phyloP scores from a whole-genome alignment of 2,113 vertebrate genomes.

The Verasper variegatus region DNA sequence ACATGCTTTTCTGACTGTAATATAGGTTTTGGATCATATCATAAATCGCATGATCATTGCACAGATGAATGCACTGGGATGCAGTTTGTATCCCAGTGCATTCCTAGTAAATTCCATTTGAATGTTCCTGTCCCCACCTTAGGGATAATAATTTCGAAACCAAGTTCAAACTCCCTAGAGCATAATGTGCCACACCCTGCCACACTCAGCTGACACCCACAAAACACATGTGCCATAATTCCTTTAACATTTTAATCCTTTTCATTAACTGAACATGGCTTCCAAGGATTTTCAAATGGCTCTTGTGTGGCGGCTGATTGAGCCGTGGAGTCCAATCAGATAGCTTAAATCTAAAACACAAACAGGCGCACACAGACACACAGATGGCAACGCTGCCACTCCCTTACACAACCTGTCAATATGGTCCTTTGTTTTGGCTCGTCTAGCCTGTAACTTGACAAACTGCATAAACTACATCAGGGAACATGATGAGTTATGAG shows the following conservation, averaged over 20 bases:
- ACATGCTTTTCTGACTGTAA: too few relatives aligned
- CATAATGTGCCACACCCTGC: slow-evolving; percentile 50
- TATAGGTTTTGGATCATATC: too few relatives aligned
- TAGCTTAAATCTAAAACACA: background rate
- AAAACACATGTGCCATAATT: slow-evolving; percentile 19
- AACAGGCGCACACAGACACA: background rate
- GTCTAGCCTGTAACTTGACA: background rate
- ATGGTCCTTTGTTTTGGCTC: background rate
- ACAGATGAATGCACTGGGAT: background rate
- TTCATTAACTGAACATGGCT: slow-evolving; percentile 11
- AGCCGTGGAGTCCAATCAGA: slow-evolving; percentile 7
- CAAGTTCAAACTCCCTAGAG: background rate
- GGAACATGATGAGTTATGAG: background rate
- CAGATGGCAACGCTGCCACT: slow-evolving; percentile 44
- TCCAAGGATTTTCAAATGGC: slow-evolving; percentile 3
- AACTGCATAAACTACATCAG: background rate
- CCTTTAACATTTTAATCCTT: slow-evolving; percentile 15
- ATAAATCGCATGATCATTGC: background rate
- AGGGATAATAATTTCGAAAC: background rate
- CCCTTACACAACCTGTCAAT: slow-evolving; percentile 43
- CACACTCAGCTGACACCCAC: slow-evolving; percentile 10
- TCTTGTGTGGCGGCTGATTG: background rate
- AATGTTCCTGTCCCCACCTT: background rate
- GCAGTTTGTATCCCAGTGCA: background rate
- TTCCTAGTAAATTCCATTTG: background rate